Conservation (phyloP, 2,888 invertebrate genomes). For the Erebia epiphron region DNA sequence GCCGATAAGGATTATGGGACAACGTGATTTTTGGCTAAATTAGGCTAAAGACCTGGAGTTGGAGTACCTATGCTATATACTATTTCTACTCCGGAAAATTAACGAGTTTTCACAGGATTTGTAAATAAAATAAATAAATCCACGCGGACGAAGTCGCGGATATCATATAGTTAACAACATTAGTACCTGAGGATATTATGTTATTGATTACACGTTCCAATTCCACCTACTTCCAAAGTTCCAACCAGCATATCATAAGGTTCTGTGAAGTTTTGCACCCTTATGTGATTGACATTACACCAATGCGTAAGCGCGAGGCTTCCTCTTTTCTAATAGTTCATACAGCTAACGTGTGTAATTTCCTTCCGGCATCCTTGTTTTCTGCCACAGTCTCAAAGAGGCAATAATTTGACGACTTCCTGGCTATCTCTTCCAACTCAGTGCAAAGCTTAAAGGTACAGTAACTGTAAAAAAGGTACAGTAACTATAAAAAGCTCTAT, state of each 20-base stretch:
- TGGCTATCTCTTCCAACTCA: neutral
- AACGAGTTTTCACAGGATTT: too few species aligned
- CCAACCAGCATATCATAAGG: neutral
- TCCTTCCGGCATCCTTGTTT: conserved; percentile 6
- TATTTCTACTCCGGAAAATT: too few species aligned
- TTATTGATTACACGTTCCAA: neutral
- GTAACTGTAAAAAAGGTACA: too few species aligned
- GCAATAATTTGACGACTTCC: neutral
- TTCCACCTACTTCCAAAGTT: neutral
- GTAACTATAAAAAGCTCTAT: neutral
- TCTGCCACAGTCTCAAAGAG: neutral
- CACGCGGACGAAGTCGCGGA: too few species aligned
- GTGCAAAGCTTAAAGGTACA: neutral
- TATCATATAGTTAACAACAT: too few species aligned
- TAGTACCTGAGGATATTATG: neutral
- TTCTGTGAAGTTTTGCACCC: neutral
- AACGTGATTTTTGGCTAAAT: too few species aligned
- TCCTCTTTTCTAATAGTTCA: conserved; percentile 15
- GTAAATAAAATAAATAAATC: too few species aligned
- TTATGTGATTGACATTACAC: conserved; percentile 12
- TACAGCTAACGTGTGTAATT: conserved; percentile 1
- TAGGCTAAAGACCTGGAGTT: too few species aligned
- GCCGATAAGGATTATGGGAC: too few species aligned
- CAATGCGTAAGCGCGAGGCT: neutral
- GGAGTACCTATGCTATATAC: too few species aligned